phyloP scores from a whole-genome alignment of 2,797 vertebrate genomes.

The Labeo calbasu region DNA sequence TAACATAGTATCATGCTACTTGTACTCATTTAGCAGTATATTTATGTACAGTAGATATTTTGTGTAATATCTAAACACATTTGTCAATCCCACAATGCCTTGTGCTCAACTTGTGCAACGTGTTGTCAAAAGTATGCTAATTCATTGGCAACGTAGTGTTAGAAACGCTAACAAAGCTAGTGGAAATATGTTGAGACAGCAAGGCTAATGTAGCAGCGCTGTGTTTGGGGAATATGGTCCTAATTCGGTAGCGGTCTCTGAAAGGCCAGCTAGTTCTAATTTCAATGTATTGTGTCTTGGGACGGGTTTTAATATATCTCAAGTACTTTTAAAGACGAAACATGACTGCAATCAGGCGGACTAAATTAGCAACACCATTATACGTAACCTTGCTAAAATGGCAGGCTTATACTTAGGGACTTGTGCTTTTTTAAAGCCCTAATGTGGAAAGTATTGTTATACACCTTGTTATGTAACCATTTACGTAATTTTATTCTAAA shows the following conservation, averaged over 20 bases:
- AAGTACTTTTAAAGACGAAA: constrained; percentile 23
- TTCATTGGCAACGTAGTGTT: constrained; percentile 9
- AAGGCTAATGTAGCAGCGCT: constrained; percentile 14
- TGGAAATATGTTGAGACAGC: constrained; percentile 29
- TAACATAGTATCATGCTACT: neutral
- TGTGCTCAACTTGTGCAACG: neutral
- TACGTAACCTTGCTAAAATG: neutral
- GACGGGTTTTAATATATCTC: constrained; percentile 35
- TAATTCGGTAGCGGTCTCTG: neutral
- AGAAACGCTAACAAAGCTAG: constrained; percentile 23
- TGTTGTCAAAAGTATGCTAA: neutral
- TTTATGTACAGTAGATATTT: neutral
- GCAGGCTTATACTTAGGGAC: neutral
- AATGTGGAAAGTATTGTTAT: neutral
- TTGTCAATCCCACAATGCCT: neutral
- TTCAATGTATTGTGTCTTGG: constrained; percentile 37
- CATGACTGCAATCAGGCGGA: constrained; percentile 23
- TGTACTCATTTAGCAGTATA: neutral
- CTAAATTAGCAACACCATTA: constrained; percentile 26
- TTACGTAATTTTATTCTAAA: neutral
- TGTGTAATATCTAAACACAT: neutral
- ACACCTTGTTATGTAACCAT: neutral
- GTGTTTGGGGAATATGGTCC: constrained; percentile 32
- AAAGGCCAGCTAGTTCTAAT: constrained; percentile 40
- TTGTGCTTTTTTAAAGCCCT: neutral